Percentiles rank a stretch among this genome's conserved stretches.
These are phyloP conservation scores for Ophion ventricosus DNA, from an alignment of 2,888 invertebrate species.

Conservation along the genomic window DNA sequence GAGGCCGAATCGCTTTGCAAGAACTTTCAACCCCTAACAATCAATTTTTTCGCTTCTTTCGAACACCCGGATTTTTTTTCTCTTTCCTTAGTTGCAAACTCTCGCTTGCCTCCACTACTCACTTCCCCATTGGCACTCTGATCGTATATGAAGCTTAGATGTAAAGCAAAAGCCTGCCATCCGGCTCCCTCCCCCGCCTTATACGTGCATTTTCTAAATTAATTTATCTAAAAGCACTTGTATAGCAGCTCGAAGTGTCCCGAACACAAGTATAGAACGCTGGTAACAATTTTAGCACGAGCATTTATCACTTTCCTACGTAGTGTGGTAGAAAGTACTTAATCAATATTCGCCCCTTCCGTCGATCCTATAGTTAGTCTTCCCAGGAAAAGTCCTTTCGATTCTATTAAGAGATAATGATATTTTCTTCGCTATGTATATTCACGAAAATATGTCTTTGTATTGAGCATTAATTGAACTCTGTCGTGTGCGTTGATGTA, in stretches of 20 bases:
- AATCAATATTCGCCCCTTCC: conserved; percentile 41
- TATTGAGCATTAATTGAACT: conserved; percentile 35
- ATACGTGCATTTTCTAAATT: conserved; percentile 46
- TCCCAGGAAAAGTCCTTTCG: conserved; percentile 41
- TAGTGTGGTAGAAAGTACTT: conserved; percentile 43
- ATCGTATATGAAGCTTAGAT: conserved; percentile 47
- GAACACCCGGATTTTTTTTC: neutral
- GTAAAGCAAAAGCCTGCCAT: neutral
- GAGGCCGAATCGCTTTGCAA: conserved; percentile 48
- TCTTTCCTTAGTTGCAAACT: conserved; percentile 5
- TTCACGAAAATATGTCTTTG: conserved; percentile 11
- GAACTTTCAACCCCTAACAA: conserved; percentile 39
- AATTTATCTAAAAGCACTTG: conserved; percentile 61
- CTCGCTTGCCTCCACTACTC: conserved; percentile 3
- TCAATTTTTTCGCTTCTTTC: conserved; percentile 1
- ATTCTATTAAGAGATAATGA: conserved; percentile 59
- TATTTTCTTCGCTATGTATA: conserved; percentile 36
- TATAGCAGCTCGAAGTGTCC: conserved; percentile 41
- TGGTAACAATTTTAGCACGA: conserved; percentile 60
- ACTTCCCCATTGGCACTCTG: conserved; percentile 40
- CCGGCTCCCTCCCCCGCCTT: neutral
- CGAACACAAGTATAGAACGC: conserved; percentile 44
- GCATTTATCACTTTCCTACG: conserved; percentile 55
- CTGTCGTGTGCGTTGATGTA: neutral
- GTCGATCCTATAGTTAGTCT: conserved; percentile 10